Evolutionary conservation across 2,888 invertebrate species (phyloP).

Genomic region (Xanthia togata): DNA sequence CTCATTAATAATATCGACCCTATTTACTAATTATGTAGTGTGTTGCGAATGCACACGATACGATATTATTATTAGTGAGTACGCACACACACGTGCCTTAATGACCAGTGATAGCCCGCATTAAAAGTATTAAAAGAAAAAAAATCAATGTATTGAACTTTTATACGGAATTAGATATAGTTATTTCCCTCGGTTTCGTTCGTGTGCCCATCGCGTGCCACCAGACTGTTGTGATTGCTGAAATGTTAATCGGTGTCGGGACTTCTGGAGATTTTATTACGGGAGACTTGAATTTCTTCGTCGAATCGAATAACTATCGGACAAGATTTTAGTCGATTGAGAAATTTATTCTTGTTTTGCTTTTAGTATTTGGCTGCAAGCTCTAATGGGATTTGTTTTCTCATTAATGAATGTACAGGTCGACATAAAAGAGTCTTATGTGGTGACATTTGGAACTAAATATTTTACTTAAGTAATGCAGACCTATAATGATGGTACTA

Average conservation of each 20-base stretch:
- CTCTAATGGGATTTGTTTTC: slow-evolving; percentile 22
- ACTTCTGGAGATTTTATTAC: slow-evolving; percentile 82
- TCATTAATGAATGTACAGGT: no score
- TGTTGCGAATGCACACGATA: slow-evolving; percentile 89
- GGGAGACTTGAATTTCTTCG: slow-evolving; percentile 78
- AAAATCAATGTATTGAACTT: slow-evolving; percentile 80
- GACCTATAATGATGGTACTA: no score
- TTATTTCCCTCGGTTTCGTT: slow-evolving; percentile 83
- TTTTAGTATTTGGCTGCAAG: slow-evolving; percentile 8
- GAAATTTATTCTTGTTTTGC: slow-evolving; percentile 42
- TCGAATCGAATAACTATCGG: slow-evolving; percentile 66
- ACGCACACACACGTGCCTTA: slow-evolving; percentile 64
- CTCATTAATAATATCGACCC: slow-evolving; percentile 91
- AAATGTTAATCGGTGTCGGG: slow-evolving; percentile 85
- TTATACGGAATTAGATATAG: slow-evolving; percentile 79
- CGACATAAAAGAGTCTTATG: no score
- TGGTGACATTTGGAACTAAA: no score
- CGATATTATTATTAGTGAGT: slow-evolving; percentile 65
- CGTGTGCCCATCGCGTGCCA: slow-evolving; percentile 83
- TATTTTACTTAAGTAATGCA: no score
- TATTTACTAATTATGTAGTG: slow-evolving; percentile 89
- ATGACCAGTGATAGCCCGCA: slow-evolving; percentile 83
- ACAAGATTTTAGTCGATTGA: slow-evolving; percentile 63
- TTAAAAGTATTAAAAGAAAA: slow-evolving; percentile 83
- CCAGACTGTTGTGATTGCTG: slow-evolving; percentile 84